Conservation (phyloP, 2,113 vertebrate species). For the Uria lomvia region DNA sequence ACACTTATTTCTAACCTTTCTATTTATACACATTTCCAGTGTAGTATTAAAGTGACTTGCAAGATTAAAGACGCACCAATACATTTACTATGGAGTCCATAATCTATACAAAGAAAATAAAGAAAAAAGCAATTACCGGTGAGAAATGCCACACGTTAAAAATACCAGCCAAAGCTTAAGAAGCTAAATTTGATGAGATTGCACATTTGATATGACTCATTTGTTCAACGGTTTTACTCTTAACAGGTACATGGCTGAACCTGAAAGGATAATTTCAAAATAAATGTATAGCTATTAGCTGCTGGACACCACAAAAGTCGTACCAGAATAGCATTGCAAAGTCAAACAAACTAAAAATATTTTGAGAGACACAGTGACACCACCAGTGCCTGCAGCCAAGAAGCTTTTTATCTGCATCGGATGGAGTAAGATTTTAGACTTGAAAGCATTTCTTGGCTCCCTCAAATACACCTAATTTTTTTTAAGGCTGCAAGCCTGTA, state of each 20-base stretch:
- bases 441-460: slow-evolving; percentile 4
- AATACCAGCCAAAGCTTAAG: neutral
- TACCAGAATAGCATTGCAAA: neutral
- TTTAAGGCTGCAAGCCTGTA: neutral
- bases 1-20: neutral
- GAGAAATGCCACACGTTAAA: neutral
- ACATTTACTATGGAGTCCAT: neutral
- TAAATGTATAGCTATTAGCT: neutral
- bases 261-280: slow-evolving; percentile 20
- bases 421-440: slow-evolving; percentile 4
- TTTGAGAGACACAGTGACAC: neutral
- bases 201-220: neutral
- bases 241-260: slow-evolving; percentile 8
- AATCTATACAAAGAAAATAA: neutral
- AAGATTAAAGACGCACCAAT: neutral
- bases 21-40: neutral
- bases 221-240: neutral
- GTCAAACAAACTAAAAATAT: slow-evolving; percentile 31
- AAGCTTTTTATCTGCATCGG: neutral
- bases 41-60: neutral
- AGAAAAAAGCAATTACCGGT: neutral
- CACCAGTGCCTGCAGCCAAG: neutral
- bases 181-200: slow-evolving; percentile 12
- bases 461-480: neutral
- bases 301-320: neutral